These are phyloP conservation scores for Eristalinus aeneus DNA, from an alignment of 2,888 invertebrate species.

Conservation along the genomic window DNA sequence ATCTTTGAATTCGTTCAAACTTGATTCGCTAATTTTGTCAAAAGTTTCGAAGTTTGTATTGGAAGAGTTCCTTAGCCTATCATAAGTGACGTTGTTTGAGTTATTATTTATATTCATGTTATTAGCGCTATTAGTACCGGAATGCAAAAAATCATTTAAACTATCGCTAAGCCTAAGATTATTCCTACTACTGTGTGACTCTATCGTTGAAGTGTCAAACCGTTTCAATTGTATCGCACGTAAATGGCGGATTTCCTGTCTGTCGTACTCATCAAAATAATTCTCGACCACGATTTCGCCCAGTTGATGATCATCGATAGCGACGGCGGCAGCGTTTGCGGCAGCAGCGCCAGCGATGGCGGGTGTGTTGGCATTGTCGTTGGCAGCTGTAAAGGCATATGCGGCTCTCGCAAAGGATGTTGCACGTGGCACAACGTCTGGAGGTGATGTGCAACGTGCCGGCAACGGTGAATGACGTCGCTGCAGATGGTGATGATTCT, in stretches of 20 bases:
- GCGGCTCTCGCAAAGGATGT: conserved; percentile 73
- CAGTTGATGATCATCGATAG: conserved; percentile 48
- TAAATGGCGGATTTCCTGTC: conserved; percentile 79
- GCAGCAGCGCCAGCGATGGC: neutral
- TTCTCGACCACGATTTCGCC: conserved; percentile 79
- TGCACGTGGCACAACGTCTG: conserved; percentile 79
- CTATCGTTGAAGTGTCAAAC: conserved; percentile 65
- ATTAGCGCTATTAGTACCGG: conserved; percentile 56
- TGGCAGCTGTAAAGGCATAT: conserved; percentile 20
- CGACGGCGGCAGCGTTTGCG: neutral
- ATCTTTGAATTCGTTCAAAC: conserved; percentile 72
- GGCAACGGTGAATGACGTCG: conserved; percentile 71
- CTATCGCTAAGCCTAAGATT: conserved; percentile 32
- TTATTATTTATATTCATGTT: conserved; percentile 25
- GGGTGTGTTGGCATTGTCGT: too few relatives aligned
- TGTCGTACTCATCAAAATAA: conserved; percentile 79
- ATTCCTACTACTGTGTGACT: conserved; percentile 73
- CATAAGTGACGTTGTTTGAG: conserved; percentile 72
- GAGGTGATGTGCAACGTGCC: conserved; percentile 78
- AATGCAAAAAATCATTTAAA: conserved; percentile 52
- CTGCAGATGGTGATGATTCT: conserved; percentile 68
- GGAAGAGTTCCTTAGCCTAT: conserved; percentile 67
- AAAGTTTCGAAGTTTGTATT: conserved; percentile 54
- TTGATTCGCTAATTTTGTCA: conserved; percentile 37
- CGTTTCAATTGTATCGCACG: conserved; percentile 73